These are phyloP conservation scores for Leucania comma DNA, from an alignment of 2,888 invertebrate species.

Conservation along the genomic window DNA sequence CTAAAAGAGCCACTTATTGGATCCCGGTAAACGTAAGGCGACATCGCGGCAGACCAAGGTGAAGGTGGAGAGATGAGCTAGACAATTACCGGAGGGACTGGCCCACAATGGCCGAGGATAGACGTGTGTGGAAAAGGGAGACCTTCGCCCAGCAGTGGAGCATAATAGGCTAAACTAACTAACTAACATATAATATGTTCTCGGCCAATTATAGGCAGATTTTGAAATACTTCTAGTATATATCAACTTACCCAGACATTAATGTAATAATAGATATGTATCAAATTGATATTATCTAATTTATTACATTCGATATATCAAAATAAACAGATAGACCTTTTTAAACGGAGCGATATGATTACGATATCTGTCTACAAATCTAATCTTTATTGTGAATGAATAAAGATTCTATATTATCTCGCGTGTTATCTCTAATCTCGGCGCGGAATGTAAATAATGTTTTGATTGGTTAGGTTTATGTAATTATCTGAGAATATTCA, in stretches of 20 bases:
- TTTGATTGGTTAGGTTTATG: background rate
- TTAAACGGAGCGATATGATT: conserved; percentile 10
- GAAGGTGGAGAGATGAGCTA: too few species aligned
- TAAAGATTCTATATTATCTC: conserved; percentile 15
- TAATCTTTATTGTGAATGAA: conserved; percentile 29
- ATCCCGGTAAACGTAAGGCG: too few species aligned
- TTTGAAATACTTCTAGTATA: too few species aligned
- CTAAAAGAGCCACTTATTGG: too few species aligned
- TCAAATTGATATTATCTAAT: conserved; percentile 23
- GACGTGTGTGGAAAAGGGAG: too few species aligned
- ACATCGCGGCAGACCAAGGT: too few species aligned
- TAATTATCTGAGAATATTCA: background rate
- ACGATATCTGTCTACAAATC: conserved; percentile 39
- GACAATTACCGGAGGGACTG: too few species aligned
- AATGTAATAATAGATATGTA: conserved; percentile 1
- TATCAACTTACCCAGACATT: conserved; percentile 8
- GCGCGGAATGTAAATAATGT: background rate
- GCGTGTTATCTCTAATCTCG: conserved; percentile 4
- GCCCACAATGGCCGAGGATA: too few species aligned
- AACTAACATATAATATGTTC: too few species aligned
- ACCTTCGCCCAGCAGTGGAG: too few species aligned
- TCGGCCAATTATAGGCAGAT: too few species aligned
- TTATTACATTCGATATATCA: background rate
- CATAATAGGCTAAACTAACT: too few species aligned
- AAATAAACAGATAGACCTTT: conserved; percentile 35